Evolutionary conservation across 2,797 vertebrate genomes (phyloP), one percentile per base, ranked within the genome.

Genomic region (Oreortyx pictus): DNA sequence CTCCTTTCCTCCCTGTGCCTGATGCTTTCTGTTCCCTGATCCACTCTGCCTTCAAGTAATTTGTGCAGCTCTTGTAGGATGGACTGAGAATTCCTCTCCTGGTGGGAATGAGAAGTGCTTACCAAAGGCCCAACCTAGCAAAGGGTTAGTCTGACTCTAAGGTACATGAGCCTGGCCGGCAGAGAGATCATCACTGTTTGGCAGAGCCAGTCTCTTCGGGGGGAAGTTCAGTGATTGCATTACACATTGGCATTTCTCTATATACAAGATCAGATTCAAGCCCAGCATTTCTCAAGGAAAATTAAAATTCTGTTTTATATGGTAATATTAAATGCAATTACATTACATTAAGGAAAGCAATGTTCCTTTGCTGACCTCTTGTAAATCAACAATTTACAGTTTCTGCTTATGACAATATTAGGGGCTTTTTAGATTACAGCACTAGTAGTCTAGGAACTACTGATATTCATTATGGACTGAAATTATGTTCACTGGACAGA

Each of bases 391-490:
- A 89, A 86, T 93, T 94, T 93, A 94, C 22, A 18, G 65, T 72
- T 94, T 86, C 79, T 90, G 87, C 92, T 96, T 92, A 95, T 94
- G 94, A 90, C 59, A 83, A 35, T 93, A 94, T 94, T 95, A 96
- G 89, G 86, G 87, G 90, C 89, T 90, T 96, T 96, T 94, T 94
- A 94, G 92, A 94, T 91, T 88, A 72, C 87, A 87, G 66, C 59
- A 61, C 74, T 74, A 80, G 71, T 84, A 91, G 92, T 91, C 73
- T 90, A 94, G 77, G 76, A 92, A 92, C 88, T 92, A 73, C 86
- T 66, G 82, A 96, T 94, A 95, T 90, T 96, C 72, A 95, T 96
- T 96, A 96, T 23, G 54, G 82, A 86, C 91, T 93, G 88, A 96
- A 94, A 96, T 96, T 76, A 93, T 91, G 87, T 90, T 81, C 76